phyloP scores from a whole-genome alignment of 2,113 vertebrate genomes.

The Shinisaurus crocodilurus region DNA sequence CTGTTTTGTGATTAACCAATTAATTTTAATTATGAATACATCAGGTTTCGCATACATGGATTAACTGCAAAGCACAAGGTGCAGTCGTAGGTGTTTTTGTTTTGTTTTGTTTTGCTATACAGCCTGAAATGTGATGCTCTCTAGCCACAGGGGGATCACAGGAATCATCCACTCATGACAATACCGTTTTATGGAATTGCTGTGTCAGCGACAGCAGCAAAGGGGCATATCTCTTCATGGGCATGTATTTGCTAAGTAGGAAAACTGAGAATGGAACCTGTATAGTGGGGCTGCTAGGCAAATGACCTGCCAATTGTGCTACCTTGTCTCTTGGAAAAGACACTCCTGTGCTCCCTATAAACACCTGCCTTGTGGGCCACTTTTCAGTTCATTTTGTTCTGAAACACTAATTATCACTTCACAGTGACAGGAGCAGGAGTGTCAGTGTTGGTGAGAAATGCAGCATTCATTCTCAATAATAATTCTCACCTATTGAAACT shows the following conservation, averaged over 20 bases:
- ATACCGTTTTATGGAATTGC: neutral
- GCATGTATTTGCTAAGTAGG: neutral
- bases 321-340: constrained; percentile 3
- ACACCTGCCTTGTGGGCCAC: constrained; percentile 32
- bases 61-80: neutral
- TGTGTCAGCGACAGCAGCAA: neutral
- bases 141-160: neutral
- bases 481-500: constrained; percentile 60
- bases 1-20: neutral
- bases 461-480: constrained; percentile 53
- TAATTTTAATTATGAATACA: neutral
- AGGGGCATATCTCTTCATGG: neutral
- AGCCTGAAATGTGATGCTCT: neutral
- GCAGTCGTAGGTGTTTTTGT: neutral
- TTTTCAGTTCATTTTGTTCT: constrained; percentile 49
- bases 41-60: neutral
- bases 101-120: neutral
- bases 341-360: constrained; percentile 15
- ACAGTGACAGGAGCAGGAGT: constrained; percentile 24
- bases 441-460: constrained; percentile 33
- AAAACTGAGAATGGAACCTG: neutral
- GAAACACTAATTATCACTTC: constrained; percentile 71
- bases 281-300: neutral
- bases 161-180: neutral
- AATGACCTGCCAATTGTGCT: neutral